Conservation (phyloP, 2,113 vertebrate genomes). For the Morone saxatilis region DNA sequence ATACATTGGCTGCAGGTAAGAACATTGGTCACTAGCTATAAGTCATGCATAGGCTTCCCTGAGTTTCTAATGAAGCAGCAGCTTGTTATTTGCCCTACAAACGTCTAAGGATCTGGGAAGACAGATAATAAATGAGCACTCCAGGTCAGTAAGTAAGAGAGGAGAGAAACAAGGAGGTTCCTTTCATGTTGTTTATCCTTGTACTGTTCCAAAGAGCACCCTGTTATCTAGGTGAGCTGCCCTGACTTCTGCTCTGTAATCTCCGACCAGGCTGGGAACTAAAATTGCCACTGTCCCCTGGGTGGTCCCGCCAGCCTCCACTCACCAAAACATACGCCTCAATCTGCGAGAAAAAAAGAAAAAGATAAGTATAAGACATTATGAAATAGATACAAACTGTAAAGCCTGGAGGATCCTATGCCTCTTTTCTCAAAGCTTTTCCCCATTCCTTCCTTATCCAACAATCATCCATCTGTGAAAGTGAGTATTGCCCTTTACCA, state of each 20-base stretch:
- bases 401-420: slow-evolving; percentile 16
- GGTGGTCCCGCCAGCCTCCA: slow-evolving; percentile 80
- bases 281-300: slow-evolving; percentile 72
- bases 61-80: slow-evolving; percentile 27
- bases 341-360: slow-evolving; percentile 82
- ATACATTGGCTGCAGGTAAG: slow-evolving; percentile 31
- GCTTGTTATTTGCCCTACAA: slow-evolving; percentile 34
- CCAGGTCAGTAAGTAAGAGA: slow-evolving; percentile 8
- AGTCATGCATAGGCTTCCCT: slow-evolving; percentile 24
- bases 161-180: slow-evolving; percentile 19
- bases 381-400: slow-evolving; percentile 37
- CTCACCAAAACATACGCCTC: slow-evolving; percentile 94
- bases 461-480: slow-evolving; percentile 69
- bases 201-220: slow-evolving; percentile 67
- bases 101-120: not conserved
- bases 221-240: slow-evolving; percentile 81
- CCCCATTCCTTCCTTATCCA: slow-evolving; percentile 33
- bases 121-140: slow-evolving; percentile 41
- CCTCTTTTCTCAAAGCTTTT: slow-evolving; percentile 24
- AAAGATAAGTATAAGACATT: slow-evolving; percentile 38
- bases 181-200: slow-evolving; percentile 80
- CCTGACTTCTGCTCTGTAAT: slow-evolving; percentile 78
- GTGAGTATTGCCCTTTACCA: slow-evolving; percentile 48
- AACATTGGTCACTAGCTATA: slow-evolving; percentile 27
- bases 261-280: slow-evolving; percentile 70